Evolutionary conservation across 2,888 invertebrate genomes (phyloP), one percentile per base, ranked within the genome.

Genomic region (Diploptera punctata): DNA sequence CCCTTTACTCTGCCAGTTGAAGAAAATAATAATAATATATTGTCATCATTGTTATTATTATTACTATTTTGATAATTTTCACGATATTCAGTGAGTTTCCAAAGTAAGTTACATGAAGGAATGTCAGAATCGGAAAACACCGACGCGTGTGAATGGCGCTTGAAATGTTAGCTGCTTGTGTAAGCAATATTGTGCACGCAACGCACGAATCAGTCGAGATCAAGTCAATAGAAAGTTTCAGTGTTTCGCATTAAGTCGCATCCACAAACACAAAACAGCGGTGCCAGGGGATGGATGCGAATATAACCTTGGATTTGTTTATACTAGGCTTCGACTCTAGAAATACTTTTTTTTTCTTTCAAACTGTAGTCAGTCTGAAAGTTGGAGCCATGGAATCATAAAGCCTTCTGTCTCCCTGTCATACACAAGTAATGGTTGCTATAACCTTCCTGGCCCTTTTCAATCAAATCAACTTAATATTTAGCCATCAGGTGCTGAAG

Each of bases 171-270:
- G 18, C 47, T 65, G 65, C 47, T 65, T 65, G 9, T 65, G 65
- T 65, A 65, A 65, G 65, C 65, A 65, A 65, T 65, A 65, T 65
- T 65, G 65, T 44, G 65, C 65, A 65, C 44, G 43, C 62, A 62
- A 62, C 29, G 60, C 62, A 44, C 9, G 26, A 38, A 44, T 33
- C 29, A 33, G 47, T 65, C n/a, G 29, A 47, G 57, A 67, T 60
- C 68, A 47, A 72, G 68, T 47, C 72, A 72, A 68, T 68, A 73
- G 72, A 62, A 73, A 73, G 43, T 73, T 69, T 69, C 54, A 69
- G 43, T 73, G 72, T 69, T 65, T 69, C 69, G 65, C 69, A 73
- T 73, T 73, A 73, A 73, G 61, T 52, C 24, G 69, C 54, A 67
- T 33, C 54, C 67, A 54, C 43, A 49, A 43, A 49, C 57, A 26